Evolutionary conservation across 2,888 invertebrate genomes (phyloP).

Genomic region (Criorhina ranunculi): DNA sequence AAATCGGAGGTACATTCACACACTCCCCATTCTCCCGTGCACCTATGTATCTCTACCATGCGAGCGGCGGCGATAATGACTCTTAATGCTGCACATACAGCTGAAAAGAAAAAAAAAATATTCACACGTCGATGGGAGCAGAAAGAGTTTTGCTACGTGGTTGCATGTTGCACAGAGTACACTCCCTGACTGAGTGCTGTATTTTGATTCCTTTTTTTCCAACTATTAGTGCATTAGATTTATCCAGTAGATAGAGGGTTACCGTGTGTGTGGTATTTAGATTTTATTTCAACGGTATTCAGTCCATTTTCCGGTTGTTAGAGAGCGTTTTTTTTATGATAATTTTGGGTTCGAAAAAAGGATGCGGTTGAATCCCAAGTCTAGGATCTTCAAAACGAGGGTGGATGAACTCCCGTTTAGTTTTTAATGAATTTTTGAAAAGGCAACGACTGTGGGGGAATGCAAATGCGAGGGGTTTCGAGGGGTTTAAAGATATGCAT

Average conservation of each 20-base stretch:
- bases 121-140: conserved; percentile 40
- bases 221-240: conserved; percentile 54
- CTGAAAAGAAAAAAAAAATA: conserved; percentile 19
- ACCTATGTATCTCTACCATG: conserved; percentile 6
- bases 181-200: conserved; percentile 54
- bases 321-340: conserved; percentile 62
- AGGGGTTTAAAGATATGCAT: not conserved
- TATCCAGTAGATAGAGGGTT: not conserved
- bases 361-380: conserved; percentile 6
- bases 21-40: not conserved
- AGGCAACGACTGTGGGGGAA: not conserved
- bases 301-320: conserved; percentile 69
- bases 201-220: conserved; percentile 49
- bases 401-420: conserved; percentile 14
- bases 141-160: conserved; percentile 27
- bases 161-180: conserved; percentile 46
- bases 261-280: conserved; percentile 37
- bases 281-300: conserved; percentile 43
- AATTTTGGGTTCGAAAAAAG: conserved; percentile 35
- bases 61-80: conserved; percentile 58
- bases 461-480: not conserved
- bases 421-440: not conserved
- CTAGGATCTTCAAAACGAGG: not conserved
- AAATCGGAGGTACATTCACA: conserved; percentile 53
- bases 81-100: conserved; percentile 40